A percentile compares a stretch with the other conserved stretches of the same genome.
Conservation (phyloP, 2,797 vertebrate genomes). For the Mormyrus proboscirostris region DNA sequence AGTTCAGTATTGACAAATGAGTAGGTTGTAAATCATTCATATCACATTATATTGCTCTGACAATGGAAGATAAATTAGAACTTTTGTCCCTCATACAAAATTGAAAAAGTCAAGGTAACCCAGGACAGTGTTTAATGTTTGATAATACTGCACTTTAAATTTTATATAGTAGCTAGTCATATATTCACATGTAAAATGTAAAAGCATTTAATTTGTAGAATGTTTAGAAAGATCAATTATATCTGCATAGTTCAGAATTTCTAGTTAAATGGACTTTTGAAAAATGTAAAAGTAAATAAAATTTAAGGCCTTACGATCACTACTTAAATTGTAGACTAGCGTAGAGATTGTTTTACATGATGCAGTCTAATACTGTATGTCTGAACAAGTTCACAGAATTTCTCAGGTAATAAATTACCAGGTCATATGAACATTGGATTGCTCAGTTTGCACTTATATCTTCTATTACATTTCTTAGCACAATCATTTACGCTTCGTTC, state of each 20-base stretch:
- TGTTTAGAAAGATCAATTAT: background rate
- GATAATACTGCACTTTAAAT: background rate
- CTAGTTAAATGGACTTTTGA: background rate
- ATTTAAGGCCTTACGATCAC: background rate
- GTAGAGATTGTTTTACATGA: background rate
- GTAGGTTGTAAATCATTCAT: background rate
- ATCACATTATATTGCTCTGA: background rate
- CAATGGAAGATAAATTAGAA: background rate
- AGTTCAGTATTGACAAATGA: background rate
- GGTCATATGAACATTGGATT: background rate
- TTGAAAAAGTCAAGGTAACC: background rate
- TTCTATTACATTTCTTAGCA: background rate
- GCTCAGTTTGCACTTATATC: background rate
- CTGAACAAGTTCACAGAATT: background rate
- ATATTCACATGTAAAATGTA: background rate
- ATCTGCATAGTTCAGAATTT: background rate
- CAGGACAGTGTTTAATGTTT: background rate
- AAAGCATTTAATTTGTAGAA: background rate
- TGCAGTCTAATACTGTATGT: background rate
- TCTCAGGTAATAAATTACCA: background rate
- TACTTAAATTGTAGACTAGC: background rate
- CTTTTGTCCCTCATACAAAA: background rate
- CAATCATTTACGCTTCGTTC: background rate
- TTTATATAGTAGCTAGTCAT: background rate
- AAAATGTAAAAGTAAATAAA: background rate